Base-by-base conservation (phyloP, 2,888 invertebrate species). In the Xestia sexstrigata region DNA sequence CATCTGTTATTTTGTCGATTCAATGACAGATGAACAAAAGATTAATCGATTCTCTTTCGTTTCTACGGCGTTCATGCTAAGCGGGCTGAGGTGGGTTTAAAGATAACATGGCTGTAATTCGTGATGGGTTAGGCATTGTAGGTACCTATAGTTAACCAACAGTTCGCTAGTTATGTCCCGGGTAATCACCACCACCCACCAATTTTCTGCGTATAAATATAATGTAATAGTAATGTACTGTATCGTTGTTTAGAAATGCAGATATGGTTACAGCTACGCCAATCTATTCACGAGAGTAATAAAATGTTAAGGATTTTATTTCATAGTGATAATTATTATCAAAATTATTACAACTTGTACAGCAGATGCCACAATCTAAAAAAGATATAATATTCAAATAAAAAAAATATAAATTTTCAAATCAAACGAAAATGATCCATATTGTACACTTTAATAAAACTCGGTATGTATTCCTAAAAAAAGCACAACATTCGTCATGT, bases 291-390 rank as follows among this genome's bases (percentile, higher is more conserved):
- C 7, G 15, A 58, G 7, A 58, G 0, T 55, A 11, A 55, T n/a
- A 55, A 55, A 11, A 23, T 52, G 3, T 52, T 52, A 9, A 52
- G 23, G 4, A 52, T 52, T 52, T 8, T 8, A 49, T 49, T 23
- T 2, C 49, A 49, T 49, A 23, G 20, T 7, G 20, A 49, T 8
- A 2, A 49, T 49, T 11, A 11, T 52, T 30, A 30, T 35, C 17
- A 20, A 58, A 35, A 9, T 39, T 13, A 23, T 45, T 55, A 7
- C 1, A 15, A 74, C 45, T n/a, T 35, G 11, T 35, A 52, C 13
- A 76, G 23, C 45, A 77, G 49, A 78, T 77, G 67, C 20, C 13
- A 52, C 35, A 17, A 45, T 52, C 8, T 52, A 52, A 52, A 42
- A 45, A 35, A 52, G 2, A 26, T 39, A 7, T 6, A n/a, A 9